These are phyloP conservation scores for Eudemis profundana DNA, from an alignment of 2,888 invertebrate genomes.

Conservation along the genomic window DNA sequence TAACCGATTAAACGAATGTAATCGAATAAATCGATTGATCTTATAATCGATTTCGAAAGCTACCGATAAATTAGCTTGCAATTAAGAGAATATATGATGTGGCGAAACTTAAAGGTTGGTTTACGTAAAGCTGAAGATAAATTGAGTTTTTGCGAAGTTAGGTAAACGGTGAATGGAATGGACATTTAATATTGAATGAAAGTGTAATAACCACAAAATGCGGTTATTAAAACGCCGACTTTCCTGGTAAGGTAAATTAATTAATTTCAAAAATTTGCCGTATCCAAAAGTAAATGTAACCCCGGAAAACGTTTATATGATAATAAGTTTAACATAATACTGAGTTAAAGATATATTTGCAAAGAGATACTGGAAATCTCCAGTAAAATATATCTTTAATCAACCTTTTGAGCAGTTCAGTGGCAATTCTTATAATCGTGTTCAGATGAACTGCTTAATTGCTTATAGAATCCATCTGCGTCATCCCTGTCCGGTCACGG, in stretches of 20 bases:
- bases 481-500: too few species aligned
- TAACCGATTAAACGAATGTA: slow-evolving; percentile 34
- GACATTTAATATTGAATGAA: slow-evolving; percentile 22
- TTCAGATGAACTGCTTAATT: too few species aligned
- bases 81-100: slow-evolving; percentile 27
- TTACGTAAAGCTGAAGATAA: slow-evolving; percentile 16
- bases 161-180: slow-evolving; percentile 17
- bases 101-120: slow-evolving; percentile 22
- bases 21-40: slow-evolving; percentile 25
- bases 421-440: too few species aligned
- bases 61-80: slow-evolving; percentile 25
- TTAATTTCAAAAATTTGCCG: not conserved
- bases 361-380: too few species aligned
- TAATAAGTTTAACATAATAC: too few species aligned
- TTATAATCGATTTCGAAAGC: slow-evolving; percentile 36
- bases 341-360: too few species aligned
- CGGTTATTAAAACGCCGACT: slow-evolving; percentile 18
- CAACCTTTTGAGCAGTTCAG: too few species aligned
- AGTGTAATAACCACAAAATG: slow-evolving; percentile 10
- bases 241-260: slow-evolving; percentile 3
- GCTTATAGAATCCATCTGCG: too few species aligned
- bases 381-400: too few species aligned
- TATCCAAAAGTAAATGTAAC: not conserved
- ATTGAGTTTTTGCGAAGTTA: slow-evolving; percentile 15
- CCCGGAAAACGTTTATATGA: too few species aligned